These are phyloP conservation scores for Xiphydria camelus DNA, from an alignment of 2,888 invertebrate genomes.

Conservation along the genomic window DNA sequence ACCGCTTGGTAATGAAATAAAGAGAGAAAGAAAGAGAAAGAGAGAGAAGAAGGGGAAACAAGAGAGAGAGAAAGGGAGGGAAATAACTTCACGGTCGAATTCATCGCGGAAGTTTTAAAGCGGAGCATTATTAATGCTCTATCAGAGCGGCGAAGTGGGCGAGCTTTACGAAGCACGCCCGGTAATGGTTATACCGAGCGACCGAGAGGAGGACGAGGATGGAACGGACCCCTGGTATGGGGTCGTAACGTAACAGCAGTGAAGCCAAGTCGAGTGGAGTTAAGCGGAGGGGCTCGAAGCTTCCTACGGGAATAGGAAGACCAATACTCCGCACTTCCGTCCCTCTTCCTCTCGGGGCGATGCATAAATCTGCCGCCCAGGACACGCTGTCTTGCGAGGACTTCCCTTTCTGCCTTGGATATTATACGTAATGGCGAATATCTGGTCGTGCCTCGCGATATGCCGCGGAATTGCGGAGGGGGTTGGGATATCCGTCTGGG, in stretches of 20 bases:
- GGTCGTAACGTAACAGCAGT: slow-evolving; percentile 10
- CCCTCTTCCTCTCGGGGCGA: slow-evolving; percentile 40
- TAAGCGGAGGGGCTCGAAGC: slow-evolving; percentile 41
- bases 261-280: slow-evolving; percentile 40
- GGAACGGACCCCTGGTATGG: background rate
- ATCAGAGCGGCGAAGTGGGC: slow-evolving; percentile 26
- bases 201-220: slow-evolving; percentile 2
- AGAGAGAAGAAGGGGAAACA: no score
- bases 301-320: slow-evolving; percentile 48
- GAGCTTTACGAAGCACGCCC: slow-evolving; percentile 40
- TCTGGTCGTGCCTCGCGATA: background rate
- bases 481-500: background rate
- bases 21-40: no score
- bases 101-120: background rate
- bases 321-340: slow-evolving; percentile 51
- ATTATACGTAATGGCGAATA: slow-evolving; percentile 42
- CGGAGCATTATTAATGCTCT: slow-evolving; percentile 11
- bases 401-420: slow-evolving; percentile 31
- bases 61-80: no score
- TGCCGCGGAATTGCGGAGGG: no score
- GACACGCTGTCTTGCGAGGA: slow-evolving; percentile 23
- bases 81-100: background rate
- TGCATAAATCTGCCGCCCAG: slow-evolving; percentile 49
- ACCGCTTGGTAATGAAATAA: no score
- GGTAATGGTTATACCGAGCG: slow-evolving; percentile 35